Percentiles rank a stretch among this genome's conserved stretches.
Evolutionary conservation across 2,797 vertebrate genomes (phyloP).

Genomic region (Lepidocolaptes lacrymiger): DNA sequence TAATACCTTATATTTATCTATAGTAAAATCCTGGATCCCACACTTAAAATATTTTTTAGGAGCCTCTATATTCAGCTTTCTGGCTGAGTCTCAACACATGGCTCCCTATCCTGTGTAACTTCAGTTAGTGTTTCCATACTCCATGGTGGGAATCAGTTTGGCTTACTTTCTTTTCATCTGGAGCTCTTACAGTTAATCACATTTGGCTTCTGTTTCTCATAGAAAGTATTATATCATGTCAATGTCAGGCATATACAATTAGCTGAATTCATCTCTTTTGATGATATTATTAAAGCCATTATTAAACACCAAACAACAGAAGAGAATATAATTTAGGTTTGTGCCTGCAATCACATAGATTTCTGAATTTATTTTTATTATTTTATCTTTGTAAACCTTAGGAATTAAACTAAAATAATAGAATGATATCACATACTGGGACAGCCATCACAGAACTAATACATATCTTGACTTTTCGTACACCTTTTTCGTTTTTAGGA

Average conservation of each 20-base stretch:
- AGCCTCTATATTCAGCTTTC: background rate
- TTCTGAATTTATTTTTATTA: background rate
- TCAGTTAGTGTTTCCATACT: background rate
- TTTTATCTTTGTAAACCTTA: background rate
- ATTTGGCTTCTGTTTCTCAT: background rate
- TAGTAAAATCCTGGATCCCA: background rate
- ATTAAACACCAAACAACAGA: background rate
- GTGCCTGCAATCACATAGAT: background rate
- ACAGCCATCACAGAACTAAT: background rate
- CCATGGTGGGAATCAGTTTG: background rate
- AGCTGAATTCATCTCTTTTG: background rate
- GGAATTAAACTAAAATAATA: background rate
- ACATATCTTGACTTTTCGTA: background rate
- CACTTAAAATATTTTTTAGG: background rate
- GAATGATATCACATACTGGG: background rate
- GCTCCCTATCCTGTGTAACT: background rate
- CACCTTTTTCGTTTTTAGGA: background rate
- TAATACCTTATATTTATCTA: background rate
- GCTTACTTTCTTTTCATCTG: background rate
- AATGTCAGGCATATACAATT: background rate
- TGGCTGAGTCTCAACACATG: background rate
- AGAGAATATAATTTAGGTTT: background rate
- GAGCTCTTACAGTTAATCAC: background rate
- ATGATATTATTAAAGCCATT: background rate
- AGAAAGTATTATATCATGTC: background rate